Percentiles rank a stretch among this genome's conserved stretches.
These are phyloP conservation scores for Aphrophora alni DNA, from an alignment of 2,888 invertebrate species.

Conservation along the genomic window DNA sequence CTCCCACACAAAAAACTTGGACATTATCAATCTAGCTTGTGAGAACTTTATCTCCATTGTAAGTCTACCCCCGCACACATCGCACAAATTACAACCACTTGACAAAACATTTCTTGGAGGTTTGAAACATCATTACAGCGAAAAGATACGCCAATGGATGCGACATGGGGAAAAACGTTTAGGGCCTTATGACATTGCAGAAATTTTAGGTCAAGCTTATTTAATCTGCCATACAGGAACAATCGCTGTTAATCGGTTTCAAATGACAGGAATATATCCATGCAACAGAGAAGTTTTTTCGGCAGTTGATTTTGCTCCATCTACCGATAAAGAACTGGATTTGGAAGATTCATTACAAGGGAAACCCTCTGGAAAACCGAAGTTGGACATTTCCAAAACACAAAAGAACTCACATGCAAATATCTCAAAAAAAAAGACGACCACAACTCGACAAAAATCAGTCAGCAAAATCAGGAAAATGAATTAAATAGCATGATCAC, in stretches of 20 bases:
- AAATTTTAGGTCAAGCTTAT: conserved; percentile 50
- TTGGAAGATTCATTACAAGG: too few relatives aligned
- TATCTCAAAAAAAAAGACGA: too few relatives aligned
- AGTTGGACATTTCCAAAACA: too few relatives aligned
- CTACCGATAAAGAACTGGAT: too few relatives aligned
- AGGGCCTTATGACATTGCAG: conserved; percentile 47
- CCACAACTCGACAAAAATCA: too few relatives aligned
- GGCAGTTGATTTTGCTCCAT: not conserved
- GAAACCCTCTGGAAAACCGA: too few relatives aligned
- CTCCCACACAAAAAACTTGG: conserved; percentile 33
- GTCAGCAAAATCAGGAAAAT: too few relatives aligned
- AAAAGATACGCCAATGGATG: conserved; percentile 52
- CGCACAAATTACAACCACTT: conserved; percentile 38
- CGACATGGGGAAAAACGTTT: conserved; percentile 47
- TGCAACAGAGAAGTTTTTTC: conserved; percentile 49
- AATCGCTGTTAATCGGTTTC: conserved; percentile 48
- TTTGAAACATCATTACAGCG: conserved; percentile 42
- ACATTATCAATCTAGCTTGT: conserved; percentile 30
- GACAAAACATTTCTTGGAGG: conserved; percentile 39
- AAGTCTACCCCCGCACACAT: conserved; percentile 38
- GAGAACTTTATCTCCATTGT: conserved; percentile 31
- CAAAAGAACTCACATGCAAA: too few relatives aligned
- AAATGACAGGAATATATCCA: conserved; percentile 50
- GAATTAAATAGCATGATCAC: too few relatives aligned
- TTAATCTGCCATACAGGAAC: conserved; percentile 47